Percentiles rank a stretch among this genome's conserved stretches.
These are phyloP conservation scores for Enteromius thamalakanensis DNA, from an alignment of 2,797 vertebrate genomes.

Conservation along the genomic window DNA sequence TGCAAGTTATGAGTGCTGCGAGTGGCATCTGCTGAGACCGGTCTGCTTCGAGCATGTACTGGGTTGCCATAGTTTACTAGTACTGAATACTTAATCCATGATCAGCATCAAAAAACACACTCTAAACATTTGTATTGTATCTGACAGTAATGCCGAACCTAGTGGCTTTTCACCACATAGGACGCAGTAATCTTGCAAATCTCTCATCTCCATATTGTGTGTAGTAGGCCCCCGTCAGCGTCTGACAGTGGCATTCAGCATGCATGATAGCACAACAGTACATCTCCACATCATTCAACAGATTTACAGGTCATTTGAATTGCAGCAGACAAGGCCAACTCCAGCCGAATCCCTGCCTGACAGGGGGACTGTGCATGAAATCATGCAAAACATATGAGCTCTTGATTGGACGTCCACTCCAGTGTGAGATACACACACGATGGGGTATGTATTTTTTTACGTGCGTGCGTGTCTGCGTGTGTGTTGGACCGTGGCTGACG, in stretches of 20 bases:
- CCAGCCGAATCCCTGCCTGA: constrained; percentile 36
- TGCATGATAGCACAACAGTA: constrained; percentile 49
- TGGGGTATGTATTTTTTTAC: not conserved
- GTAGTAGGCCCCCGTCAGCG: not conserved
- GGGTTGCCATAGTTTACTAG: not conserved
- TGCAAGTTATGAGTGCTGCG: constrained; percentile 38
- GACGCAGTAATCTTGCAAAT: constrained; percentile 31
- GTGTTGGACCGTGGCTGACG: constrained; percentile 57
- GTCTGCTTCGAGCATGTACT: constrained; percentile 21
- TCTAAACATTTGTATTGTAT: not conserved
- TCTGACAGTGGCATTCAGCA: constrained; percentile 43
- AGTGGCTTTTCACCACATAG: constrained; percentile 7
- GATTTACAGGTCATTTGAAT: constrained; percentile 49
- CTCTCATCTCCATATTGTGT: constrained; percentile 42
- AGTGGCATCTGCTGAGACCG: constrained; percentile 43
- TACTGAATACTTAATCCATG: not conserved
- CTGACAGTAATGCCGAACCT: constrained; percentile 14
- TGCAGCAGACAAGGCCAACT: constrained; percentile 54
- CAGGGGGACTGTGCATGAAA: constrained; percentile 54
- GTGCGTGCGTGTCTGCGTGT: constrained; percentile 31
- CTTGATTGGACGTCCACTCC: constrained; percentile 60
- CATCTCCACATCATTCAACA: constrained; percentile 47
- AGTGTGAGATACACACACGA: constrained; percentile 52
- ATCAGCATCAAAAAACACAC: not conserved
- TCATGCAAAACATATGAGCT: constrained; percentile 62